Conservation (phyloP, 2,888 invertebrate species). For the Hedya salicella region DNA sequence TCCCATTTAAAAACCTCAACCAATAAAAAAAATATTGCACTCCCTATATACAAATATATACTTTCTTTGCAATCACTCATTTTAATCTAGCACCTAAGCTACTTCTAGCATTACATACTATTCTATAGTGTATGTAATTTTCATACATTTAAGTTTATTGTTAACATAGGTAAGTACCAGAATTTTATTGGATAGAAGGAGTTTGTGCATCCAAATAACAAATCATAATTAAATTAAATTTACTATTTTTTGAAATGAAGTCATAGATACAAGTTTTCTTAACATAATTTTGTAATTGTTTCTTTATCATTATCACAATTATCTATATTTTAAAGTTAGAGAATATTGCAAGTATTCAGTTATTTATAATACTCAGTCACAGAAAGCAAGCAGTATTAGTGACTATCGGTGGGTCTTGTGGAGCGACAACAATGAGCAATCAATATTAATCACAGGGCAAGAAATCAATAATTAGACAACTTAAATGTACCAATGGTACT, state of each 20-base stretch:
- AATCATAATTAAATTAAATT: neutral
- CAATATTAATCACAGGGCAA: constrained; percentile 23
- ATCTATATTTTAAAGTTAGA: constrained; percentile 16
- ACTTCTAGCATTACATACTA: constrained; percentile 30
- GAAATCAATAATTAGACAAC: constrained; percentile 6
- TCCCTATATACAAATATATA: constrained; percentile 38
- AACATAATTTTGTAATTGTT: constrained; percentile 20
- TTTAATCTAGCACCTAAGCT: constrained; percentile 26
- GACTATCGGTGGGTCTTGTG: constrained; percentile 40
- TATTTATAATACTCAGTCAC: constrained; percentile 39
- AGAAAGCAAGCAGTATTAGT: constrained; percentile 30
- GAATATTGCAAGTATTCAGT: constrained; percentile 27
- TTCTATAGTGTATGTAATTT: constrained; percentile 10
- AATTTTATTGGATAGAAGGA: constrained; percentile 26
- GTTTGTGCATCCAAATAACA: constrained; percentile 30
- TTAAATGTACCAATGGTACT: constrained; percentile 6
- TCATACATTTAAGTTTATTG: constrained; percentile 30
- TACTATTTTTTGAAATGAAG: constrained; percentile 3
- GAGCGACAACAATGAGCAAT: constrained; percentile 34
- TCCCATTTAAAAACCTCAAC: constrained; percentile 15
- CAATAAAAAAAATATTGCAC: constrained; percentile 21
- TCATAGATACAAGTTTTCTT: constrained; percentile 4
- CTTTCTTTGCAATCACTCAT: constrained; percentile 29
- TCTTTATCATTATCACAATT: constrained; percentile 25
- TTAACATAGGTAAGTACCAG: constrained; percentile 37